A percentile compares a stretch with the other conserved stretches of the same genome.
These are phyloP conservation scores for Umimayanthus kanabou DNA, from an alignment of 92 coral and sea anemone species.

Conservation along the genomic window DNA sequence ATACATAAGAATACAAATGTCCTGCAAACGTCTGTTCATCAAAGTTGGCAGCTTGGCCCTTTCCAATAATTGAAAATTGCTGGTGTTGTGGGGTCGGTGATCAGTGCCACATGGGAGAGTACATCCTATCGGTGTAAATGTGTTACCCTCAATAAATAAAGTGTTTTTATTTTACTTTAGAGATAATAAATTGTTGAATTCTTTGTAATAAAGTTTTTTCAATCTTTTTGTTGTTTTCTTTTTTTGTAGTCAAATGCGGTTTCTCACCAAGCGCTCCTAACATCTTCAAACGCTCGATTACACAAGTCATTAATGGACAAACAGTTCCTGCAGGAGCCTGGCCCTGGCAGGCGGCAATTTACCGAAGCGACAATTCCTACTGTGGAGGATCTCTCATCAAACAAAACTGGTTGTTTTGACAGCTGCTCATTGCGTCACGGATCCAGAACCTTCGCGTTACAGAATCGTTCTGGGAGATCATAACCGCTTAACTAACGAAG, in stretches of 20 bases:
- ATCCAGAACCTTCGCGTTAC: slow-evolving; percentile 17
- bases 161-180: no score
- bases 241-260: slow-evolving; percentile 22
- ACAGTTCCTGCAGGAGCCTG: slow-evolving; percentile 28
- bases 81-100: no score
- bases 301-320: slow-evolving; percentile 10
- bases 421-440: slow-evolving; percentile 42
- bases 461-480: slow-evolving; percentile 35
- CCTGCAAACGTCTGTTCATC: no score
- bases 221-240: background rate
- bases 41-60: no score
- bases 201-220: no score
- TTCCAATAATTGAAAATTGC: no score
- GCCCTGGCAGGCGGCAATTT: slow-evolving; percentile 43
- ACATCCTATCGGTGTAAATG: no score
- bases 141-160: no score
- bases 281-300: slow-evolving; percentile 8
- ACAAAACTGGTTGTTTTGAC: slow-evolving; percentile 25
- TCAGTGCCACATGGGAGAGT: no score
- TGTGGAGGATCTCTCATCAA: slow-evolving; percentile 36
- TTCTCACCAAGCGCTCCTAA: slow-evolving; percentile 37
- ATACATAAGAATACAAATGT: no score
- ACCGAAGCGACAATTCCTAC: slow-evolving; percentile 6
- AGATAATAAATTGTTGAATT: no score
- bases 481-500: slow-evolving; percentile 27